Evolutionary conservation across 2,888 invertebrate species (phyloP).

Genomic region (Leucophenga maculata): DNA sequence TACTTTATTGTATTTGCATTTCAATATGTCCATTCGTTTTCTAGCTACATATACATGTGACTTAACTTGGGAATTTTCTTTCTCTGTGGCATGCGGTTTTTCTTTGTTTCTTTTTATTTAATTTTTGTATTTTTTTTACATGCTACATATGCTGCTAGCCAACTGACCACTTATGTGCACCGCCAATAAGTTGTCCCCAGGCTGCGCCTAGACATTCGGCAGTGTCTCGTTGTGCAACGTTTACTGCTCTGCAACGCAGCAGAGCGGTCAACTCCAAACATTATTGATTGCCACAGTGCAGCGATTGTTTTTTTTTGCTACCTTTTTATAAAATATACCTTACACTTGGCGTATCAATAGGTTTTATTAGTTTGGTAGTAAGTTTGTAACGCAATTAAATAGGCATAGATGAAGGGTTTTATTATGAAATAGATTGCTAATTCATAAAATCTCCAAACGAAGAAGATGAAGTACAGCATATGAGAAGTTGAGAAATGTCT

Average conservation of each 20-base stretch:
- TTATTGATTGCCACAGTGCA: conserved; percentile 66
- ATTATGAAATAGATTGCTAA: too few relatives aligned
- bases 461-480: too few relatives aligned
- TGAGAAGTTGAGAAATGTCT: not conserved
- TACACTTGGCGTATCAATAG: too few relatives aligned
- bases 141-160: not conserved
- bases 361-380: too few relatives aligned
- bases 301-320: conserved; percentile 59
- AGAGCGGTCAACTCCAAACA: conserved; percentile 26
- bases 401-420: too few relatives aligned
- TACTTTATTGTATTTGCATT: not conserved
- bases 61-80: not conserved
- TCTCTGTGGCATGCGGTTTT: not conserved
- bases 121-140: not conserved
- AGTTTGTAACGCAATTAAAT: too few relatives aligned
- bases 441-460: too few relatives aligned
- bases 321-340: conserved; percentile 39
- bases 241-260: not conserved
- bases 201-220: not conserved
- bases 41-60: not conserved
- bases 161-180: conserved; percentile 4
- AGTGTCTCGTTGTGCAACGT: not conserved
- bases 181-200: conserved; percentile 18
- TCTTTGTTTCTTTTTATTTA: not conserved
- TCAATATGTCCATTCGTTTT: not conserved